A percentile compares a stretch with the other conserved stretches of the same genome.
These are phyloP conservation scores for Procapra przewalskii DNA, from an alignment of 2,113 vertebrate genomes.

Conservation along the genomic window DNA sequence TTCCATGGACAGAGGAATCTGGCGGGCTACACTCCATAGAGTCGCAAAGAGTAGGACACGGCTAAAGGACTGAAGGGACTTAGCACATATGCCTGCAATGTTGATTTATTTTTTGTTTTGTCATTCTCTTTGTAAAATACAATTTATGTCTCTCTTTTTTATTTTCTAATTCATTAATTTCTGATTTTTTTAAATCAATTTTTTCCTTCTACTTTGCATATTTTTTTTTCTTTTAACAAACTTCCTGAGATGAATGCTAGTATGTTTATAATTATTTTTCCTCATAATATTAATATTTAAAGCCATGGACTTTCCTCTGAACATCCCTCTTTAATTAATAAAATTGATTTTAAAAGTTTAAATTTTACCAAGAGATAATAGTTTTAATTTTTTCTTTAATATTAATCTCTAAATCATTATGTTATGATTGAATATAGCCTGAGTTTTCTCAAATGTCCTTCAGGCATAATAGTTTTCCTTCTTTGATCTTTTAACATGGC, in stretches of 20 bases:
- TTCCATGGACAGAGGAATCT: not conserved
- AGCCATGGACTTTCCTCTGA: not conserved
- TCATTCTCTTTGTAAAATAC: constrained; percentile 10
- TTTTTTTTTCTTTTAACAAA: not conserved
- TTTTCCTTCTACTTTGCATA: not conserved
- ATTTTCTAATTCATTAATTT: constrained; percentile 12
- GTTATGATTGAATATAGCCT: not conserved
- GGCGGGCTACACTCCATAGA: not conserved
- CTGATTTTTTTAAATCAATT: not conserved
- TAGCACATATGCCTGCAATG: not conserved
- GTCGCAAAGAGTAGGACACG: not conserved
- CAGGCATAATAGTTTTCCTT: not conserved
- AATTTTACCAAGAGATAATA: not conserved
- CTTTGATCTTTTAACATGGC: not conserved
- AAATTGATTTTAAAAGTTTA: not conserved
- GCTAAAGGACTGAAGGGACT: not conserved
- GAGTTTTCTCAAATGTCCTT: not conserved
- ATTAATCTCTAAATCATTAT: not conserved
- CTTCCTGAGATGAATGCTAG: not conserved
- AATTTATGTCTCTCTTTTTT: not conserved
- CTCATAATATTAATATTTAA: not conserved
- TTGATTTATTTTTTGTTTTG: not conserved
- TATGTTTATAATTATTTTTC: not conserved
- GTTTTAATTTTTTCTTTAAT: not conserved
- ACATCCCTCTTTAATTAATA: not conserved